Percentiles rank a stretch among this genome's conserved stretches.
Conservation (phyloP, 2,888 invertebrate species). For the Callyntrura guangdongensis region DNA sequence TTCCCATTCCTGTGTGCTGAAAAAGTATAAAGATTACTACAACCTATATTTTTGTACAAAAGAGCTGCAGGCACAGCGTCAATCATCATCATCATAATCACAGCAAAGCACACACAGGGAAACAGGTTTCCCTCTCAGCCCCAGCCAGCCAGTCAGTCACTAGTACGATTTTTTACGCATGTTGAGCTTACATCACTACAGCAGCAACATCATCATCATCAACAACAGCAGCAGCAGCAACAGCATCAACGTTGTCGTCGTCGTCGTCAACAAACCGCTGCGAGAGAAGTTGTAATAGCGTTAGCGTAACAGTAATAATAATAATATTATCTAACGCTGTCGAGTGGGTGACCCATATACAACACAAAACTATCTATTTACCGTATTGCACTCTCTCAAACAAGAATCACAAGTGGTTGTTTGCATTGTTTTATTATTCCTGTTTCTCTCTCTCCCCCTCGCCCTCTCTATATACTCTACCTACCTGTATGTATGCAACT, state of each 20-base stretch:
- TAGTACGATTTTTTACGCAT: conserved; percentile 70
- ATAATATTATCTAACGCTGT: conserved; percentile 73
- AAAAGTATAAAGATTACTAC: conserved; percentile 1
- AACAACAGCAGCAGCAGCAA: conserved; percentile 30
- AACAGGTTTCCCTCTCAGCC: conserved; percentile 74
- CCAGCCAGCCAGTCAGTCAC: conserved; percentile 65
- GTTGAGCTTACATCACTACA: conserved; percentile 72
- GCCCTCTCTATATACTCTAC: no score
- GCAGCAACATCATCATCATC: background rate
- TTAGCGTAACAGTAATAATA: conserved; percentile 75
- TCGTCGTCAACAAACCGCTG: conserved; percentile 38
- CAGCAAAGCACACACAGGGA: conserved; percentile 58
- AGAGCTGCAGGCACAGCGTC: conserved; percentile 73
- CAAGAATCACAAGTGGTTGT: conserved; percentile 73
- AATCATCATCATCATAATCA: conserved; percentile 65
- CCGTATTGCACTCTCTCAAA: conserved; percentile 60
- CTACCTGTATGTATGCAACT: background rate
- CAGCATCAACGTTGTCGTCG: conserved; percentile 27
- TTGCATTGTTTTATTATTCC: conserved; percentile 66
- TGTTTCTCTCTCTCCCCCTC: background rate
- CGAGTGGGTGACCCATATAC: conserved; percentile 77
- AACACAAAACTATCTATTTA: no score
- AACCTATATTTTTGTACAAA: conserved; percentile 62
- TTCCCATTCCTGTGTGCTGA: no score
- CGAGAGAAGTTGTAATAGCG: conserved; percentile 38